These are phyloP conservation scores for Suncus etruscus DNA, from an alignment of 2,113 vertebrate species.

Conservation along the genomic window DNA sequence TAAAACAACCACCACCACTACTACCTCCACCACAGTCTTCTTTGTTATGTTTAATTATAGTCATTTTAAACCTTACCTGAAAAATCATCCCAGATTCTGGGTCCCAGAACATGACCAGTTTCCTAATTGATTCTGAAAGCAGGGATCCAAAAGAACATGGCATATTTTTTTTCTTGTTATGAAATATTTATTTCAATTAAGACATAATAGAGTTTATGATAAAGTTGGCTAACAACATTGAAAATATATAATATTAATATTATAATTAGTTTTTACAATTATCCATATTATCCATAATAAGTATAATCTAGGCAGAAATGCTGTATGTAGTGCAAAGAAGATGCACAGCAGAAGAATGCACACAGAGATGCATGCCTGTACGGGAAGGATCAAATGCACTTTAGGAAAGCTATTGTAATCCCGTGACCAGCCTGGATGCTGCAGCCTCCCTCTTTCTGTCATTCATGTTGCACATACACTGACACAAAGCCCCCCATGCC, in stretches of 20 bases:
- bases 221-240: too few species aligned
- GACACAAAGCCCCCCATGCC: not conserved
- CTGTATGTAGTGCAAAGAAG: too few species aligned
- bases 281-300: too few species aligned
- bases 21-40: conserved; percentile 9
- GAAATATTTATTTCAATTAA: too few species aligned
- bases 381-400: not conserved
- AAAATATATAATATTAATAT: too few species aligned
- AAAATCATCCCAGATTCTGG: not conserved
- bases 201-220: too few species aligned
- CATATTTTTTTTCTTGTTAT: too few species aligned
- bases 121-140: too few species aligned
- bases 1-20: too few species aligned
- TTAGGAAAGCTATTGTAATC: not conserved
- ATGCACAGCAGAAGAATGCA: not conserved
- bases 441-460: not conserved
- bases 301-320: too few species aligned
- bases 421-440: not conserved
- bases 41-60: conserved; percentile 46
- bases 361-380: not conserved
- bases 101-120: not conserved
- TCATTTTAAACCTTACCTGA: conserved; percentile 22
- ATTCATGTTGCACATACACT: not conserved
- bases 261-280: too few species aligned
- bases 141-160: not conserved